Evolutionary conservation across 1,140 invertebrate species (phyloP).

Genomic region (Chlorops oryzae): DNA sequence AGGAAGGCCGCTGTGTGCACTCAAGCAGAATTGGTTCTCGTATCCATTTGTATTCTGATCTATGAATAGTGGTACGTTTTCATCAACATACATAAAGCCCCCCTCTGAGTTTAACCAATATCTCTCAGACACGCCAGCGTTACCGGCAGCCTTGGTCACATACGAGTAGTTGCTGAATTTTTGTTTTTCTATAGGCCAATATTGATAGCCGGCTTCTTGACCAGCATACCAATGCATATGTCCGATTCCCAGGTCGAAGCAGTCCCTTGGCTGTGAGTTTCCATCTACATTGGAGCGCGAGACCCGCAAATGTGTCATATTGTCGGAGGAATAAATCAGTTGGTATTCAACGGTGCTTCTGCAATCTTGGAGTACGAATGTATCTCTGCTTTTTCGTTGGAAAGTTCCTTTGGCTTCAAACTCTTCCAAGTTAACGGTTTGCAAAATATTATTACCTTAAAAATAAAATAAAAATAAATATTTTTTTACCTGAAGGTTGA

Average conservation of each 20-base stretch:
- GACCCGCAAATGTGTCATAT: slow-evolving; percentile 31
- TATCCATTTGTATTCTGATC: slow-evolving; percentile 58
- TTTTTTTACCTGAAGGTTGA: background rate
- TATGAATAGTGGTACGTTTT: slow-evolving; percentile 62
- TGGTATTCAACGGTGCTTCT: slow-evolving; percentile 26
- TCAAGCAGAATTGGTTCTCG: slow-evolving; percentile 55
- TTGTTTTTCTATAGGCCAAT: slow-evolving; percentile 63
- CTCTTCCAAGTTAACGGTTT: slow-evolving; percentile 37
- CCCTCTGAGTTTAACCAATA: slow-evolving; percentile 72
- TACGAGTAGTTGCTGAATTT: slow-evolving; percentile 56
- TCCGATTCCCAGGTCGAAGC: slow-evolving; percentile 24
- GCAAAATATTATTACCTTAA: slow-evolving; percentile 18
- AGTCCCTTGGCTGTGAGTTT: slow-evolving; percentile 32
- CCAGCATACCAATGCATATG: slow-evolving; percentile 56
- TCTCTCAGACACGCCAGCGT: slow-evolving; percentile 63
- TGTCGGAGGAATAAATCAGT: slow-evolving; percentile 16
- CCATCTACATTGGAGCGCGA: slow-evolving; percentile 25
- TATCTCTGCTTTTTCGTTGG: slow-evolving; percentile 20
- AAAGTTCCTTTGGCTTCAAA: slow-evolving; percentile 25
- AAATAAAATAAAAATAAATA: background rate
- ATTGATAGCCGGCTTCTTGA: slow-evolving; percentile 54
- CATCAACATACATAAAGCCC: slow-evolving; percentile 57
- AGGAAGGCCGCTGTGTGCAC: slow-evolving; percentile 53
- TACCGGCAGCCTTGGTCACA: slow-evolving; percentile 56
- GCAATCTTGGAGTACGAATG: background rate